Evolutionary conservation across 2,888 invertebrate species (phyloP).

Genomic region (Buathra laborator): DNA sequence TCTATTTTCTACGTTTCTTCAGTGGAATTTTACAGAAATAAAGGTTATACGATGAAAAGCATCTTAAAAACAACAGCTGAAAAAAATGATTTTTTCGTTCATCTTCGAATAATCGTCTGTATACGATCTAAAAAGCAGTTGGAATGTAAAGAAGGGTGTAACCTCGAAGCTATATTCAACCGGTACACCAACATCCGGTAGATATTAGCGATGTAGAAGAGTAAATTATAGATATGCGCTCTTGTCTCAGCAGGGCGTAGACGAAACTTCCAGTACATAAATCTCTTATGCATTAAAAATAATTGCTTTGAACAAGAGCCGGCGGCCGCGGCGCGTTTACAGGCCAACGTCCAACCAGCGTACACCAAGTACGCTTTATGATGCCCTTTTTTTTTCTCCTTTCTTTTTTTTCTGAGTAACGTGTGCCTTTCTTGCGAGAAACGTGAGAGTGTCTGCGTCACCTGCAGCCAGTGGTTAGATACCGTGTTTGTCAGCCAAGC

Average conservation of each 20-base stretch:
- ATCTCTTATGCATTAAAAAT: conserved; percentile 76
- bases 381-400: conserved; percentile 38
- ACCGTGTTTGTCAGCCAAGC: conserved; percentile 36
- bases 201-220: not conserved
- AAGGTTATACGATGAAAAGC: no score
- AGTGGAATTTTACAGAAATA: no score
- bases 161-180: not conserved
- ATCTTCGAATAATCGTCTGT: not conserved
- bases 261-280: conserved; percentile 72
- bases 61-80: no score
- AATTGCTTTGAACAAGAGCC: conserved; percentile 77
- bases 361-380: conserved; percentile 46
- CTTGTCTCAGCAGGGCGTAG: not conserved
- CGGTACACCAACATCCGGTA: not conserved
- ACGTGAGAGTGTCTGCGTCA: not conserved
- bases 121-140: not conserved
- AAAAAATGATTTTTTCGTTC: not conserved
- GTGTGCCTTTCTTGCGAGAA: conserved; percentile 36
- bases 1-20: no score
- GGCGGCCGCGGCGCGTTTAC: conserved; percentile 71
- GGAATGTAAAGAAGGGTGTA: not conserved
- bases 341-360: conserved; percentile 60
- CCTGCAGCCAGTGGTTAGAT: conserved; percentile 35
- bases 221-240: not conserved
- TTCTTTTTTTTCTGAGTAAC: conserved; percentile 24